Base-by-base conservation (phyloP, 2,888 invertebrate genomes). In the Leptinotarsa juncta region DNA sequence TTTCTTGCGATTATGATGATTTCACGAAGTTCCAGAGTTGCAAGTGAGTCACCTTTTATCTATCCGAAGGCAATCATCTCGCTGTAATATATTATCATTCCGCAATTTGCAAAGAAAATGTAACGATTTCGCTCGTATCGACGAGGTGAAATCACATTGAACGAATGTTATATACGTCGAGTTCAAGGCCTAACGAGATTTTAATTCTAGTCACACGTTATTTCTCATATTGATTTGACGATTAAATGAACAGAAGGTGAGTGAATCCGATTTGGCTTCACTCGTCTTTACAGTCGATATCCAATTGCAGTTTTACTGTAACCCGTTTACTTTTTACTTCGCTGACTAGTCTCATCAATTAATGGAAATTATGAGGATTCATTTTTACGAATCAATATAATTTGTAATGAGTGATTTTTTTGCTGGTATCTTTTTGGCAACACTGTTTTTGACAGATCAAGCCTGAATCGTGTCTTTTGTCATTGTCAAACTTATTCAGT, bases 181-280 rank as follows among this genome's bases (percentile, higher is more conserved):
- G 75, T 75, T 75, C 75, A 75, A 75, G 72, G 75, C 65, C 72
- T 70, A 53, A 67, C 67, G 70, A 75, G 75, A 75, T 75, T 75
- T 70, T 72, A 75, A 72, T 72, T 70, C 75, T 67, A 67, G 70
- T 23, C 72, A 70, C 75, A 70, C 70, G 75, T 67, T 75, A 60
- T 72, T 72, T 75, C 70, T 60, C 74, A 70, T 67, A 70, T 70
- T 62, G 57, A 57, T 23, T 57, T 23, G 57, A 14, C 20, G 57
- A 57, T 57, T 20, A 57, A 57, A 10, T 57, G 48, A 67, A 66
- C 23, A 65, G 70, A 65, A 60, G 67, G 60, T 70, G 65, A 53
- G 23, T 49, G 32, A 32, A 55, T 18, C 70, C 32, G 67, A 51
- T 57, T 57, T 14, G 57, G n/a, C 32, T 26, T 62, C 15, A n/a